These are phyloP conservation scores for Nematolebias whitei DNA, from an alignment of 2,113 vertebrate genomes.

Conservation along the genomic window DNA sequence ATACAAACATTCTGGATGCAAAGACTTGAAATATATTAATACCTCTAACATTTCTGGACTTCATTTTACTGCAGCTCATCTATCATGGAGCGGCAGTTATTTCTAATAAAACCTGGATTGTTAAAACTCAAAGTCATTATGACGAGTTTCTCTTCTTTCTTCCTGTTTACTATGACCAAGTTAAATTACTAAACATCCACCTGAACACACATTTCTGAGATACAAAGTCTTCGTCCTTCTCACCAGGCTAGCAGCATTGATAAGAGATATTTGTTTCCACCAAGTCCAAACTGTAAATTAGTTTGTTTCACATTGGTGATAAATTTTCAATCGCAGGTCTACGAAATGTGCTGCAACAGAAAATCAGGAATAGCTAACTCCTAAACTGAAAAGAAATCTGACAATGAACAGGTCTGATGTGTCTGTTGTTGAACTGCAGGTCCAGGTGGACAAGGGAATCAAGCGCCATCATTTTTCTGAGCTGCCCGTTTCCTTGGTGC, in stretches of 20 bases:
- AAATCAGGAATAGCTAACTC: background rate
- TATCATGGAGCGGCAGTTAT: slow-evolving; percentile 31
- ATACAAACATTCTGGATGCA: background rate
- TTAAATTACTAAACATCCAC: background rate
- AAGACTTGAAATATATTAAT: background rate
- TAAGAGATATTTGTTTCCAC: background rate
- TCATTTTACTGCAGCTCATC: no score
- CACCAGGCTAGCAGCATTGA: no score
- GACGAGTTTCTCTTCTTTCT: slow-evolving; percentile 22
- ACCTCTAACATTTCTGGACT: no score
- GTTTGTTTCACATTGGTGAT: no score
- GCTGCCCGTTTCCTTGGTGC: slow-evolving; percentile 82
- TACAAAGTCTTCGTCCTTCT: no score
- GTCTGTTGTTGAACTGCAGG: slow-evolving; percentile 41
- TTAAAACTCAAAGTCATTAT: slow-evolving; percentile 5
- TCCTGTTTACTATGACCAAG: background rate
- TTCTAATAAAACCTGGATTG: slow-evolving; percentile 30
- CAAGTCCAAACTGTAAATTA: background rate
- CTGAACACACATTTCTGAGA: no score
- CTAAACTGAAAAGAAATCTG: background rate
- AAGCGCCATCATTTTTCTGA: slow-evolving; percentile 71
- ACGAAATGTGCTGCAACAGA: background rate
- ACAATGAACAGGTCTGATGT: background rate
- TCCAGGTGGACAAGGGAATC: slow-evolving; percentile 65
- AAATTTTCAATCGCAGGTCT: background rate